These are phyloP conservation scores for Ceratoteleas bidentatus DNA, from an alignment of 1,140 invertebrate species.

Conservation along the genomic window DNA sequence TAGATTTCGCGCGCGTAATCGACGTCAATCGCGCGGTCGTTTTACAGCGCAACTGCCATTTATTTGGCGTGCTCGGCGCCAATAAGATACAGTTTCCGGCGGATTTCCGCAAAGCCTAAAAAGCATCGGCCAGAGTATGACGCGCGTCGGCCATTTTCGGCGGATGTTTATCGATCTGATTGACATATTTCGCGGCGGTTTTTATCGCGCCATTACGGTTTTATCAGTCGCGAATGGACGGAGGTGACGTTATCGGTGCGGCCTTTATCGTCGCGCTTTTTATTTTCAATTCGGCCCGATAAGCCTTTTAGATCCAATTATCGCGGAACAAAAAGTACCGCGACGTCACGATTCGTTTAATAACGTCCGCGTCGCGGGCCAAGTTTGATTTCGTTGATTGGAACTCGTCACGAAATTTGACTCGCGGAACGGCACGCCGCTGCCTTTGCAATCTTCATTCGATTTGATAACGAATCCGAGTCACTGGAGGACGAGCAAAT, in stretches of 20 bases:
- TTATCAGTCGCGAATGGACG: not conserved
- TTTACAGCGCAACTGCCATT: conserved; percentile 50
- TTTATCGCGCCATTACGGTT: conserved; percentile 30
- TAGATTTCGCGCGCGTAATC: conserved; percentile 36
- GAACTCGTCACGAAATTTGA: conserved; percentile 31
- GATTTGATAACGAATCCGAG: too few relatives aligned
- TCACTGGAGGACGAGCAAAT: too few relatives aligned
- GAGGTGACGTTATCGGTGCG: not conserved
- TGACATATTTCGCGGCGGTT: conserved; percentile 40
- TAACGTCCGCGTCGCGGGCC: too few relatives aligned
- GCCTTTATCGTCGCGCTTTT: not conserved
- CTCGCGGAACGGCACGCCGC: not conserved
- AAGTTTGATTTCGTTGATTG: conserved; percentile 49
- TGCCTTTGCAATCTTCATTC: not conserved
- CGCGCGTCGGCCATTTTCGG: conserved; percentile 51
- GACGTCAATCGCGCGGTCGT: conserved; percentile 33
- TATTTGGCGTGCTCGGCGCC: conserved; percentile 37
- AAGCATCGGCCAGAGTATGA: conserved; percentile 45
- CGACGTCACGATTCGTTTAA: too few relatives aligned
- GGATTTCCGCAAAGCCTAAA: conserved; percentile 64
- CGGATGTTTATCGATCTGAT: conserved; percentile 57
- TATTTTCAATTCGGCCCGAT: too few relatives aligned
- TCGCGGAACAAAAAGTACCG: too few relatives aligned
- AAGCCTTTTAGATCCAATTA: too few relatives aligned
- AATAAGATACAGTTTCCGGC: conserved; percentile 53